phyloP scores from a whole-genome alignment of 2,797 vertebrate species.

The Sebastes nivosus region DNA sequence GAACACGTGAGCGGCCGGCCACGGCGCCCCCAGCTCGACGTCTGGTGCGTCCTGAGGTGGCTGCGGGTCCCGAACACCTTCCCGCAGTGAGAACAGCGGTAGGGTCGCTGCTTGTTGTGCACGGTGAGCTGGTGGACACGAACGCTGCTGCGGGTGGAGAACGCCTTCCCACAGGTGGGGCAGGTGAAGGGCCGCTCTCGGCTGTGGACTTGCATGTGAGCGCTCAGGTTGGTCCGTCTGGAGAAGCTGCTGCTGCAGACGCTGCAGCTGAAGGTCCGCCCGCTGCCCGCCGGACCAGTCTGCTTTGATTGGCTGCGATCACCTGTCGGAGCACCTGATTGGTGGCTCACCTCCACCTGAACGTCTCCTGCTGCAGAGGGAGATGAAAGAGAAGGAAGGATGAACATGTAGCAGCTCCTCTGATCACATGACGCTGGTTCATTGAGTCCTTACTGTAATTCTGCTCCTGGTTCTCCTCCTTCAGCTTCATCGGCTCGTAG shows the following conservation, averaged over 20 bases:
- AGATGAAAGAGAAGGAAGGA: background rate
- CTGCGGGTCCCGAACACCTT: slow-evolving; percentile 43
- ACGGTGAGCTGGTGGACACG: slow-evolving; percentile 37
- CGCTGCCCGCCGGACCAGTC: background rate
- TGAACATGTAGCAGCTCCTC: background rate
- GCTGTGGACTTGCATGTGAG: slow-evolving; percentile 46
- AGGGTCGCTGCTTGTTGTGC: slow-evolving; percentile 23
- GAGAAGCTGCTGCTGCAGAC: slow-evolving; percentile 40
- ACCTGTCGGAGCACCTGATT: background rate
- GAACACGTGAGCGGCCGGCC: background rate
- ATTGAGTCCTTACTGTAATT: no score
- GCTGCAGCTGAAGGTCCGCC: slow-evolving; percentile 27
- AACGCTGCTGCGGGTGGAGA: slow-evolving; percentile 45
- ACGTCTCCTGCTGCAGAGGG: background rate
- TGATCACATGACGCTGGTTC: background rate
- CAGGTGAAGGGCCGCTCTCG: slow-evolving; percentile 45
- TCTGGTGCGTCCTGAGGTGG: slow-evolving; percentile 48
- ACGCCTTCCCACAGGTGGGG: slow-evolving; percentile 27
- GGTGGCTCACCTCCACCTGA: background rate
- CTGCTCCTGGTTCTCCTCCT: background rate
- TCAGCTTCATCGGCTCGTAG: no score
- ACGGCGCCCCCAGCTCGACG: background rate
- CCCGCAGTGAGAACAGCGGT: slow-evolving; percentile 48
- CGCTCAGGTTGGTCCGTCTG: slow-evolving; percentile 28
- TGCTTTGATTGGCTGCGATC: background rate